Conservation (phyloP, 2,888 invertebrate species). For the Agrotis segetum region DNA sequence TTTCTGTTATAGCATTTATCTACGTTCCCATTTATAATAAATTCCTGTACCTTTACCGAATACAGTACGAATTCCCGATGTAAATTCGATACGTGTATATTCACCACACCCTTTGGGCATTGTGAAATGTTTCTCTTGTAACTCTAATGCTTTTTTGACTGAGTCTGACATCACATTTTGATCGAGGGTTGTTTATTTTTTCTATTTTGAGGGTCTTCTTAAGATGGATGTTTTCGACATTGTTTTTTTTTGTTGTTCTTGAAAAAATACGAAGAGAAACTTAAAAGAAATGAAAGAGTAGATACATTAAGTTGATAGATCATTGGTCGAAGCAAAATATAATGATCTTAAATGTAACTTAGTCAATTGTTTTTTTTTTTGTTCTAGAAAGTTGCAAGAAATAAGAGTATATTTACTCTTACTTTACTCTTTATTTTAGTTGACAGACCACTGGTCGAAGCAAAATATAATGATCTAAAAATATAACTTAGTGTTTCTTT, state of each 20-base stretch:
- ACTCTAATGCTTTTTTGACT: slow-evolving; percentile 68
- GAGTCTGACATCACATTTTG: slow-evolving; percentile 46
- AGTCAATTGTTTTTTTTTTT: too few relatives aligned
- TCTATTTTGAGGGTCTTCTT: slow-evolving; percentile 41
- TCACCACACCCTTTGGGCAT: slow-evolving; percentile 50
- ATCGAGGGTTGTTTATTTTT: slow-evolving; percentile 45
- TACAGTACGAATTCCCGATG: slow-evolving; percentile 58
- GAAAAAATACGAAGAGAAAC: not conserved
- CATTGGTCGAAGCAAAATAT: too few relatives aligned
- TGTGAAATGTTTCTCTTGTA: slow-evolving; percentile 66
- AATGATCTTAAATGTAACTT: too few relatives aligned
- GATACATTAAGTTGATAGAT: too few relatives aligned
- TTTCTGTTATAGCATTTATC: not conserved
- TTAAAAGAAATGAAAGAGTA: too few relatives aligned
- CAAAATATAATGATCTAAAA: too few relatives aligned
- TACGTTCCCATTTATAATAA: not conserved
- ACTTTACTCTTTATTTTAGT: too few relatives aligned
- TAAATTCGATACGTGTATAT: slow-evolving; percentile 63
- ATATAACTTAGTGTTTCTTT: too few relatives aligned
- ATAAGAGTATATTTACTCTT: too few relatives aligned
- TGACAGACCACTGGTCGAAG: too few relatives aligned
- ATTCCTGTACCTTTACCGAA: slow-evolving; percentile 1
- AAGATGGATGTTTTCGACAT: not conserved
- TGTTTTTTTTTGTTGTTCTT: slow-evolving; percentile 6
- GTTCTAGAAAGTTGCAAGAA: too few relatives aligned